These are phyloP conservation scores for Nannoperca obscura DNA, from an alignment of 2,797 vertebrate species.

Conservation along the genomic window DNA sequence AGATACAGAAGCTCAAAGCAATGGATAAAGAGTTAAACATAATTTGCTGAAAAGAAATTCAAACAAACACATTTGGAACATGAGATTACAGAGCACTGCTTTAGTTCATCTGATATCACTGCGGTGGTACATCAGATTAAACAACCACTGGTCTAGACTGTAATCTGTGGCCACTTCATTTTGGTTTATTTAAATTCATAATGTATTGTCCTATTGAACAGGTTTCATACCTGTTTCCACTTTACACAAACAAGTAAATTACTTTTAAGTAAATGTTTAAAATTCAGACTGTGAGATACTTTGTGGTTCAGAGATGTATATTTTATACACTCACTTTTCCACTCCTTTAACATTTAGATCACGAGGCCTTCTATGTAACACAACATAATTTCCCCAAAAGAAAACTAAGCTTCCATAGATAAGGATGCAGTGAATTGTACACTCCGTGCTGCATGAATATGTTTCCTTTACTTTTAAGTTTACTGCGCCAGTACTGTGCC, in stretches of 20 bases:
- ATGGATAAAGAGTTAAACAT: too few species aligned
- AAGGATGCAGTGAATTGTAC: neutral
- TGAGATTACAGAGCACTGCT: neutral
- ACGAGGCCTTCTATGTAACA: neutral
- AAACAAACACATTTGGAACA: too few species aligned
- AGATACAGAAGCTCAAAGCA: too few species aligned
- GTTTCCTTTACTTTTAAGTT: conserved; percentile 16
- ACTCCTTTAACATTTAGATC: neutral
- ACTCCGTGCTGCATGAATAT: neutral
- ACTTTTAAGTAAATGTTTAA: too few species aligned
- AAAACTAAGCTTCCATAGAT: neutral
- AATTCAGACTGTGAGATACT: neutral
- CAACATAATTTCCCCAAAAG: neutral
- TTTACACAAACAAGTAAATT: neutral
- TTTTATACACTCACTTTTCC: neutral
- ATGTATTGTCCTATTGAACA: neutral
- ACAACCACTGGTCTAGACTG: neutral
- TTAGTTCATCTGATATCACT: neutral
- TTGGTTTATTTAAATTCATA: neutral
- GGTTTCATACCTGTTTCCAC: neutral
- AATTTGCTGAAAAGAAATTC: too few species aligned
- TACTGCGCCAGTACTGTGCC: neutral
- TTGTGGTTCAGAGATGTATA: neutral
- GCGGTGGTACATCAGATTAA: neutral
- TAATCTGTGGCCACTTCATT: neutral